Evolutionary conservation across 2,888 invertebrate species (phyloP), one percentile per base, ranked within the genome.

Genomic region (Xestia ashworthii): DNA sequence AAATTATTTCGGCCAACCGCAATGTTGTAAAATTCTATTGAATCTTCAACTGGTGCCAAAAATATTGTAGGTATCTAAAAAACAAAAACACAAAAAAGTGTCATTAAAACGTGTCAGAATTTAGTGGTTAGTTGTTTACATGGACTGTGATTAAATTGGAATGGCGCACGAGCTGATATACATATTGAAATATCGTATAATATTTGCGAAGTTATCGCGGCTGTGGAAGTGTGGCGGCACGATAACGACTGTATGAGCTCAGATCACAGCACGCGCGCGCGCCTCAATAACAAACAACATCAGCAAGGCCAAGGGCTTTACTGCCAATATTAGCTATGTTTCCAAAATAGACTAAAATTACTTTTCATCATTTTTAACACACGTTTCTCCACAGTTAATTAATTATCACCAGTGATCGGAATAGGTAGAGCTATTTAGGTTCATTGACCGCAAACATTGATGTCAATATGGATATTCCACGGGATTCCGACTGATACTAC

Each of bases 151-250:
- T 77, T 62, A 80, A 68, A 60, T 74, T 58, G 16, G 66, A 68
- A 71, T 55, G 32, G 60, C 70, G 6, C 80, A 73, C 50, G 22
- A 53, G 66, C 25, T 46, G 12, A 71, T 79, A 48, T 62, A 60
- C 66, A 38, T 44, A 70, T 16, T 41, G 19, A 46, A 74, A 68
- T 70, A 78, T 53, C 64, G 38, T 74, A 80, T 70, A 76, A 80
- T 70, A 68, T 76, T 71, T 66, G 53, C 60, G 64, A 71, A 71
- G 38, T 65, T 62, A 76, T 80, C 65, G 71, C 67, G 55, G 46
- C 38, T 11, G n/a, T 6, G 73, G 25, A 58, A 53, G 22, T 11
- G n/a, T 6, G 73, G 25, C 73, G 60, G 22, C 48, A 25, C 70
- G 55, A 64, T 75, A 64, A 19, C 32, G 16, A 38, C 9, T 14